A percentile compares a stretch with the other conserved stretches of the same genome.
Conservation (phyloP, 2,113 vertebrate genomes). For the Cairina moschata region DNA sequence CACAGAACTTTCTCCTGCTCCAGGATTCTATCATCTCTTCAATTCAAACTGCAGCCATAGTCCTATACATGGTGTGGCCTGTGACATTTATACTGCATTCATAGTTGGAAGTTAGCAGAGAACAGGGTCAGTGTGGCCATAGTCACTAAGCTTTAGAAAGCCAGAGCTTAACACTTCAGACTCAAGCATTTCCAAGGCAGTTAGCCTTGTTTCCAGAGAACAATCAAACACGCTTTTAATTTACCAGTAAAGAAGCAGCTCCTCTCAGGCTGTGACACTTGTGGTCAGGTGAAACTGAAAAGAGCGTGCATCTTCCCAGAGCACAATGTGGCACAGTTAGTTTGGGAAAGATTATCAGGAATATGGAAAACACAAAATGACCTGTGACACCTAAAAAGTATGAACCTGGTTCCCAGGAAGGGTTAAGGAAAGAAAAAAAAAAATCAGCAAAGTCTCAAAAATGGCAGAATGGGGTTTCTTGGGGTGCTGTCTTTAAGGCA, state of each 20-base stretch:
- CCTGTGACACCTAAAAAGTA: neutral
- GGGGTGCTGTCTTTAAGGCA: neutral
- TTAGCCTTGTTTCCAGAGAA: neutral
- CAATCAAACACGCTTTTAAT: neutral
- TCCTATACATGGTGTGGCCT: fast-evolving
- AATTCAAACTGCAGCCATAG: neutral
- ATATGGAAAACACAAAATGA: neutral
- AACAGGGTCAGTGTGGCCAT: neutral
- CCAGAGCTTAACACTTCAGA: neutral
- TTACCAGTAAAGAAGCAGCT: fast-evolving
- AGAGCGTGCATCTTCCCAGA: neutral
- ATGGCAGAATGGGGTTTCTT: neutral
- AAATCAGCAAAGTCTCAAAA: neutral
- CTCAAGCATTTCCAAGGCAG: neutral
- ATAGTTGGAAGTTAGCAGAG: neutral
- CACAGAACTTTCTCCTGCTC: neutral
- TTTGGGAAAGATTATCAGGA: neutral
- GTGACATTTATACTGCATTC: neutral
- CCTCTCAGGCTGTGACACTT: neutral
- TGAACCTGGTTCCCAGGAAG: neutral
- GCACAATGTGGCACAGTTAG: neutral
- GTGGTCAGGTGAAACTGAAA: neutral
- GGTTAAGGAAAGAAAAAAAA: neutral
- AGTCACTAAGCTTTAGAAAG: neutral
- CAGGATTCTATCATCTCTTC: neutral